Evolutionary conservation across 2,888 invertebrate genomes (phyloP), one percentile per base, ranked within the genome.

Genomic region (Halocaridina rubra): DNA sequence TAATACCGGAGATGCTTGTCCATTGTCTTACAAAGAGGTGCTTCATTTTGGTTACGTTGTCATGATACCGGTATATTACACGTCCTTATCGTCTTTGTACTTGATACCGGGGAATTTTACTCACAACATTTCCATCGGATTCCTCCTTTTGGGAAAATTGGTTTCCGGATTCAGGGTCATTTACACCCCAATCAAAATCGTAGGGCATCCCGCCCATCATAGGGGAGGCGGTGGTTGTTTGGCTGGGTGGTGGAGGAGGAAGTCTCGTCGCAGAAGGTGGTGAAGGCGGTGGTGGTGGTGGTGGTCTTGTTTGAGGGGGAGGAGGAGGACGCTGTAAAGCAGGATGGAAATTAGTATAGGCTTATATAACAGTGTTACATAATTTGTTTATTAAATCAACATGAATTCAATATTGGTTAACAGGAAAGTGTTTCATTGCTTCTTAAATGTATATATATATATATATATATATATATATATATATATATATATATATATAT

Each of bases 201-300:
- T 85, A 85, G 24, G 85, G 85, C 85, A 85, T 85, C 3, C 85
- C 85, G n/a, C 22, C 32, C 85, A 85, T 85, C 75, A 69, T 79
- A 8, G 59, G 29, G 13, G 33, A 19, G 67, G 74, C 19, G 79
- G 79, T 33, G 10, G 80, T 19, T 30, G 81, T 53, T n/a, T n/a
- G n/a, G n/a, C n/a, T n/a, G n/a, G n/a, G n/a, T n/a, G n/a, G n/a
- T n/a, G n/a, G n/a, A n/a, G n/a, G n/a, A 30, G 80, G 22, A 53
- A n/a, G 39, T 8, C 13, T 13, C 19, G 33, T 29, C n/a, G 13
- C 16, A 19, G 27, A 30, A 16, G 22, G 3, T 7, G 19, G 59
- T 29, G 27, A n/a, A 8, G 5, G n/a, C 16, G 22, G 30, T 75
- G 53, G 53, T 16, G 0, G 22, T 27, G 19, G 46, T 2, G 22